Base-by-base conservation (phyloP, 1,140 invertebrate genomes). In the Thaumetopoea pityocampa region DNA sequence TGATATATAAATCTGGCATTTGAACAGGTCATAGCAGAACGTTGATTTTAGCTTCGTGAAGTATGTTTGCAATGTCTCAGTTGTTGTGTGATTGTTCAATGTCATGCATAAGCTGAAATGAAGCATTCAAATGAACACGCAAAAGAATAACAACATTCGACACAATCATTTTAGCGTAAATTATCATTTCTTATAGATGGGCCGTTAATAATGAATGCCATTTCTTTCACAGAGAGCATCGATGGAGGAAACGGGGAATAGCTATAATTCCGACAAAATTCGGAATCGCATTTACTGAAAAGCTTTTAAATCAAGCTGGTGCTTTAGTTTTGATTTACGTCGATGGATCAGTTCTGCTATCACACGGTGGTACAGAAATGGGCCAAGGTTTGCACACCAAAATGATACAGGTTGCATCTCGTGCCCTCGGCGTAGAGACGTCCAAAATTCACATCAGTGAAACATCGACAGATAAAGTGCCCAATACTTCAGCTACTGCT, bases 331-430 rank as follows among this genome's bases (percentile, higher is more conserved):
- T 95, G 10, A 88, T 98, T 10, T 98, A 98, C 65, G 87, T 81
- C 0, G 97, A 99, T 86, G 97, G 97, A 1, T 96, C 96, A 0
- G 94, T 98, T 3, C 85, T 98, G 1, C 61, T 99, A n/a, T 91
- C 90, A 14, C 96, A 98, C 71, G 95, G 94, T 23, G 97, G 96
- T 8, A 93, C 92, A 8, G 97, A 99, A 88, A 98, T 98, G 93
- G 97, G 97, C 0, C 97, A 98, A 85, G 97, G 97, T 1, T 80
- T 98, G 0, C 94, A 98, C 63, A 98, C 95, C 0, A 98, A 98
- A 86, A 96, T 97, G 92, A 92, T 97, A 42, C 95, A 98, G 88
- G 90, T 95, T 16, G 92, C 93, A 0, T 92, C 92, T 27, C 86
- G 91, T 50, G 88, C 88, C 2, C 82, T 99, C 1, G 90, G 88